These are phyloP conservation scores for Chionis minor DNA, from an alignment of 2,113 vertebrate species.

Conservation along the genomic window DNA sequence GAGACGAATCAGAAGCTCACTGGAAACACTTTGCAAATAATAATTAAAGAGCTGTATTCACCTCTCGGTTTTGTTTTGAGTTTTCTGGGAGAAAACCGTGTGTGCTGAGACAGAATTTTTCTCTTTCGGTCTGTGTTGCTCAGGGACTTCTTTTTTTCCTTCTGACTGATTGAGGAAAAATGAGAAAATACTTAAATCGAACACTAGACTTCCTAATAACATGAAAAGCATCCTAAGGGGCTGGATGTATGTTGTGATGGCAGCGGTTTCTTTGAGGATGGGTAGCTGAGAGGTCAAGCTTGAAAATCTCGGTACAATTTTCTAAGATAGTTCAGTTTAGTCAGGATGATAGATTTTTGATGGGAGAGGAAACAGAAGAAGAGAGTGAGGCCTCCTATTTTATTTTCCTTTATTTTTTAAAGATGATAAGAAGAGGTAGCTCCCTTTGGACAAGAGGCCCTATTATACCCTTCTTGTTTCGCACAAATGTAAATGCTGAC, in stretches of 20 bases:
- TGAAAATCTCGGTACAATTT: background rate
- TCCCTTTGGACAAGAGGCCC: background rate
- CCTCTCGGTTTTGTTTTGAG: background rate
- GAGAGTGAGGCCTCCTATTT: background rate
- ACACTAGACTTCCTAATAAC: background rate
- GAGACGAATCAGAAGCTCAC: background rate
- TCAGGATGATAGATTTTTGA: background rate
- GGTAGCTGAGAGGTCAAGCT: background rate
- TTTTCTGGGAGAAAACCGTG: background rate
- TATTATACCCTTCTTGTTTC: background rate
- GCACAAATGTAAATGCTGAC: background rate
- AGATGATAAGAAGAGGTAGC: background rate
- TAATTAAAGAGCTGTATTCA: background rate
- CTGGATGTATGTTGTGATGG: background rate
- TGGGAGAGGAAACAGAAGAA: background rate
- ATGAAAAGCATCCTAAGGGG: background rate
- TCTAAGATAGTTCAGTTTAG: background rate
- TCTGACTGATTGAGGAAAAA: constrained; percentile 25
- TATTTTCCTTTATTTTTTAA: background rate
- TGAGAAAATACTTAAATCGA: constrained; percentile 15
- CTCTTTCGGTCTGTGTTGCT: background rate
- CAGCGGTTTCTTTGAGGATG: background rate
- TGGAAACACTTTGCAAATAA: constrained; percentile 2
- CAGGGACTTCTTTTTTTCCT: background rate
- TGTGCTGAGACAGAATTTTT: background rate